Conservation (phyloP, 2,888 invertebrate species). For the Trissoscelio sp. region DNA sequence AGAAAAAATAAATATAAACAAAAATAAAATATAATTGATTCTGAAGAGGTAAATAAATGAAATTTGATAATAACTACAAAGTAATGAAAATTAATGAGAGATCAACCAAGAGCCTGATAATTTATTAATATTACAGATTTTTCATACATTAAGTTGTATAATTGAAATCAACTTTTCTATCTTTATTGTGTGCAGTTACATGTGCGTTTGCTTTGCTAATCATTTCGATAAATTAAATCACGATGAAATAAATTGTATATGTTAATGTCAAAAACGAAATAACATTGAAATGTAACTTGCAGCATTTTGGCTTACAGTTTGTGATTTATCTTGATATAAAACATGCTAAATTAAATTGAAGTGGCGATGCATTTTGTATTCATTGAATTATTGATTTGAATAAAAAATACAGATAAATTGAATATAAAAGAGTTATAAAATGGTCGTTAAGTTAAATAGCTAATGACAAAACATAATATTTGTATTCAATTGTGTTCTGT, state of each 20-base stretch:
- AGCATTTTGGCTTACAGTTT: conserved; percentile 31
- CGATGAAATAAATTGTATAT: conserved; percentile 20
- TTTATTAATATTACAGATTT: conserved; percentile 3
- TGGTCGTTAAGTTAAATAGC: conserved; percentile 1
- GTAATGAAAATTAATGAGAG: no score
- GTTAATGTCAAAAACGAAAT: conserved; percentile 42
- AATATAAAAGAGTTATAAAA: conserved; percentile 2
- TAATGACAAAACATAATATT: background rate
- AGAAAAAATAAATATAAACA: no score
- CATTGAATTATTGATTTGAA: conserved; percentile 3
- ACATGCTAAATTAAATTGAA: conserved; percentile 26
- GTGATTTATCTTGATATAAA: conserved; percentile 29
- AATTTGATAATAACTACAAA: background rate
- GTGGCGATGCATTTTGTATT: background rate
- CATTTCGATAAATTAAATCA: conserved; percentile 38
- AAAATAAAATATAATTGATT: no score
- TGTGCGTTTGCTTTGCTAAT: background rate
- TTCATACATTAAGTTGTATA: conserved; percentile 2
- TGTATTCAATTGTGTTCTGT: no score
- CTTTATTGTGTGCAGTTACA: background rate
- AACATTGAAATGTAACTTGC: conserved; percentile 23
- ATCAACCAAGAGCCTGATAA: no score
- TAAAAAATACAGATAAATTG: conserved; percentile 14
- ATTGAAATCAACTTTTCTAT: conserved; percentile 7
- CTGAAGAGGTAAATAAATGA: no score